phyloP scores from a whole-genome alignment of 2,797 vertebrate species.

The Sparus aurata region DNA sequence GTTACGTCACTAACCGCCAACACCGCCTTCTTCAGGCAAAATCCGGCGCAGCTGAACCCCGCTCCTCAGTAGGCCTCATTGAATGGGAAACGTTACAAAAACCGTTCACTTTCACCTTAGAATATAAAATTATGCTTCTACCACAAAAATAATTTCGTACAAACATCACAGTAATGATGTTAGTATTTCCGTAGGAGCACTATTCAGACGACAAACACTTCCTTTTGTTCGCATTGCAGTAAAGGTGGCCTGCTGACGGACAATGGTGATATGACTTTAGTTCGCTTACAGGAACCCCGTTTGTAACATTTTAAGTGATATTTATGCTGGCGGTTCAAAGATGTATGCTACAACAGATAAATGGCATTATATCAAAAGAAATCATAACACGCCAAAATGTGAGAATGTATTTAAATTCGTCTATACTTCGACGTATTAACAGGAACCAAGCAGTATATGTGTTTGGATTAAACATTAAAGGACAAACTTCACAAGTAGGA shows the following conservation, averaged over 20 bases:
- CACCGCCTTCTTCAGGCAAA: constrained; percentile 58
- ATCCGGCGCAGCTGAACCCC: constrained; percentile 43
- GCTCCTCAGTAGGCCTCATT: constrained; percentile 5
- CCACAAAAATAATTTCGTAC: no score
- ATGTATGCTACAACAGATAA: fast-evolving
- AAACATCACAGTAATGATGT: no score
- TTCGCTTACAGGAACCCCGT: fast-evolving
- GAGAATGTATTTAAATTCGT: neutral
- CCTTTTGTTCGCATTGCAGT: constrained; percentile 26
- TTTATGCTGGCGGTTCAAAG: neutral
- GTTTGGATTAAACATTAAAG: fast-evolving
- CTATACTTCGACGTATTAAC: neutral
- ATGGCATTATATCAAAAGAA: fast-evolving
- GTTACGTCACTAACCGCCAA: constrained; percentile 73
- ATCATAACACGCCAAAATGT: neutral
- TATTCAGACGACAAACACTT: neutral
- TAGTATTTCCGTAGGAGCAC: neutral
- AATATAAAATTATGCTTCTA: no score
- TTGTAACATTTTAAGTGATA: fast-evolving
- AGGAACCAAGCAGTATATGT: fast-evolving
- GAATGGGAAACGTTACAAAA: neutral
- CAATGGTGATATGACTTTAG: neutral
- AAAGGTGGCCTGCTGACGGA: neutral
- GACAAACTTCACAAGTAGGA: neutral
- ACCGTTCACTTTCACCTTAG: neutral